phyloP scores from a whole-genome alignment of 2,888 invertebrate species.

The Noctua pronuba region DNA sequence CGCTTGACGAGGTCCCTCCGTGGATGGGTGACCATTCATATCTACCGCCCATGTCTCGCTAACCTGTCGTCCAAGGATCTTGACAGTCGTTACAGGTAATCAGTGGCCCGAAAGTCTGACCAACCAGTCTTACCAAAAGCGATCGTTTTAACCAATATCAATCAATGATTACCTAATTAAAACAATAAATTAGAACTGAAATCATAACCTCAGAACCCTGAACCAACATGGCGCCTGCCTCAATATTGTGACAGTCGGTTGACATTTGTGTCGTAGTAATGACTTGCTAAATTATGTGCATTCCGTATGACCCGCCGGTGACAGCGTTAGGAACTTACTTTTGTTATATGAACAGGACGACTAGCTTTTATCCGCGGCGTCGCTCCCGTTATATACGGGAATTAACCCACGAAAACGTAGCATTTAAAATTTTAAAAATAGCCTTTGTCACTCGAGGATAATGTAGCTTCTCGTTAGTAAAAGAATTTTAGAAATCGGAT shows the following conservation, averaged over 20 bases:
- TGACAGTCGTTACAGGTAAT: not conserved
- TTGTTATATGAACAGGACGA: not conserved
- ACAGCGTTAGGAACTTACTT: constrained; percentile 4
- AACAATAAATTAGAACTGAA: constrained; percentile 7
- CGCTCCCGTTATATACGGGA: no score
- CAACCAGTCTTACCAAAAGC: not conserved
- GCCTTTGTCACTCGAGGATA: no score
- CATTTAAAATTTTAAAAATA: no score
- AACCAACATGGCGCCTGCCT: constrained; percentile 23
- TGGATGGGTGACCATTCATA: not conserved
- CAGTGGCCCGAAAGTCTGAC: not conserved
- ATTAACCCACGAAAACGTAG: no score
- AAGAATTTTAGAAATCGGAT: no score
- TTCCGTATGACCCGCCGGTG: constrained; percentile 13
- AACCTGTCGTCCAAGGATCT: not conserved
- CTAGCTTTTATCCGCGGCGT: no score
- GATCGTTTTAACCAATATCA: not conserved
- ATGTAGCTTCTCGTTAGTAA: no score
- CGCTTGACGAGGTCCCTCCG: not conserved
- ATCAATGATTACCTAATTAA: not conserved
- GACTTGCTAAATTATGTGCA: constrained; percentile 55
- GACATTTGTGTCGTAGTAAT: constrained; percentile 36
- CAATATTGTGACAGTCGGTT: constrained; percentile 47
- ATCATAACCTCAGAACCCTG: not conserved
- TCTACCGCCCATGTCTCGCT: no score